These are phyloP conservation scores for Pseudanteris insignis DNA, from an alignment of 2,888 invertebrate genomes.

Conservation along the genomic window DNA sequence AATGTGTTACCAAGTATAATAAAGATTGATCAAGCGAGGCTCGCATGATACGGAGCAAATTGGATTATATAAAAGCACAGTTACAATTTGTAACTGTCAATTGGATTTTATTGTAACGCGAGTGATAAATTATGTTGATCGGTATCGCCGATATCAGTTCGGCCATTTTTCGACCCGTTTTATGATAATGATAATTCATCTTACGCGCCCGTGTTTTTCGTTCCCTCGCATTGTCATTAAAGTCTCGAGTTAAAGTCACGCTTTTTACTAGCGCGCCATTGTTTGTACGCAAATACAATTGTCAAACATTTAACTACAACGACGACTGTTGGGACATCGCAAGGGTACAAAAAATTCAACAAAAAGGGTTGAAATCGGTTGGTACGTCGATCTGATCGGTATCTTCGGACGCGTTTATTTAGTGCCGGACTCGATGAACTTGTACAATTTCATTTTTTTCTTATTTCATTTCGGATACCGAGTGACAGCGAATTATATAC, in stretches of 20 bases:
- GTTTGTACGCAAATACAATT: conserved; percentile 2
- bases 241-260: conserved; percentile 10
- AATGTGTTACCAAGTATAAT: conserved; percentile 14
- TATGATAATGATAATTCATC: conserved; percentile 19
- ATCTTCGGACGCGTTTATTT: no score
- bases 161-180: conserved; percentile 24
- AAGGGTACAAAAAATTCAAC: no score
- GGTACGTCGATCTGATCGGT: no score
- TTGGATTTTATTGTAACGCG: conserved; percentile 27
- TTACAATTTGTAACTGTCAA: conserved; percentile 36
- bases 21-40: conserved; percentile 27
- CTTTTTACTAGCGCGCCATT: not conserved
- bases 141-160: no score
- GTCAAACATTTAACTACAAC: conserved; percentile 4
- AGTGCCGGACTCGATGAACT: no score
- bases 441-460: no score
- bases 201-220: conserved; percentile 12
- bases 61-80: conserved; percentile 32
- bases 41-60: conserved; percentile 17
- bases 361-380: no score
- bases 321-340: no score
- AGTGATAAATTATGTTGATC: conserved; percentile 30
- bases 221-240: conserved; percentile 3
- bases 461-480: no score
- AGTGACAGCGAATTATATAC: no score